Conservation (phyloP, 2,888 invertebrate genomes). For the Lamellibrachia satsuma region DNA sequence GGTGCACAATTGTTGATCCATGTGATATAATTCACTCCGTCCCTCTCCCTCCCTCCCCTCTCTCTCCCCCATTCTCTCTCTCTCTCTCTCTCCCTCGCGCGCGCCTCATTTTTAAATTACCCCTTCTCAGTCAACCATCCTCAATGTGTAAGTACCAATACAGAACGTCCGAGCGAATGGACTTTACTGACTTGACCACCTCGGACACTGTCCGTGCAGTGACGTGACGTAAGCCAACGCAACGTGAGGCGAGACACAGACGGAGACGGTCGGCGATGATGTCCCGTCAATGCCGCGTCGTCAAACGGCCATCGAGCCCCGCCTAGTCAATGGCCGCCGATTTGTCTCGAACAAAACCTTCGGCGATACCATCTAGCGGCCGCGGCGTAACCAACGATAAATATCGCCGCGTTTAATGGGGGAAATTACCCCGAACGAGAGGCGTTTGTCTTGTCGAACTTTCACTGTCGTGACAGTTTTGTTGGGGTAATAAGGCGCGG, state of each 20-base stretch:
- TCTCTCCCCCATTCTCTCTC: background rate
- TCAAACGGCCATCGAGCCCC: background rate
- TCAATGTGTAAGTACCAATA: background rate
- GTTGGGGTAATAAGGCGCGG: constrained; percentile 13
- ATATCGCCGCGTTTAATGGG: constrained; percentile 8
- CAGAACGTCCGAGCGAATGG: background rate
- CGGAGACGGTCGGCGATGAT: background rate
- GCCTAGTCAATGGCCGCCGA: background rate
- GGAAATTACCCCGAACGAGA: constrained; percentile 9
- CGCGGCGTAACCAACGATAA: background rate
- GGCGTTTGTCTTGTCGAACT: background rate
- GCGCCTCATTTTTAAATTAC: background rate
- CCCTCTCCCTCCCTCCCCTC: background rate
- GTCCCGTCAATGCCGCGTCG: background rate
- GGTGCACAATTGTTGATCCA: too few species aligned
- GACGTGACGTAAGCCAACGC: background rate
- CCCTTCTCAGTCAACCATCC: background rate
- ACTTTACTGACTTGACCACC: background rate
- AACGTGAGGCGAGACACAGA: background rate
- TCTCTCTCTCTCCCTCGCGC: background rate
- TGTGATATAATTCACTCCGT: background rate
- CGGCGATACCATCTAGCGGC: background rate
- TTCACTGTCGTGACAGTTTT: background rate
- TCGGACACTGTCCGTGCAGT: background rate
- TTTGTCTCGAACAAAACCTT: background rate